Percentiles rank a stretch among this genome's conserved stretches.
Conservation (phyloP, 2,888 invertebrate species). For the Calliscelio sp. region DNA sequence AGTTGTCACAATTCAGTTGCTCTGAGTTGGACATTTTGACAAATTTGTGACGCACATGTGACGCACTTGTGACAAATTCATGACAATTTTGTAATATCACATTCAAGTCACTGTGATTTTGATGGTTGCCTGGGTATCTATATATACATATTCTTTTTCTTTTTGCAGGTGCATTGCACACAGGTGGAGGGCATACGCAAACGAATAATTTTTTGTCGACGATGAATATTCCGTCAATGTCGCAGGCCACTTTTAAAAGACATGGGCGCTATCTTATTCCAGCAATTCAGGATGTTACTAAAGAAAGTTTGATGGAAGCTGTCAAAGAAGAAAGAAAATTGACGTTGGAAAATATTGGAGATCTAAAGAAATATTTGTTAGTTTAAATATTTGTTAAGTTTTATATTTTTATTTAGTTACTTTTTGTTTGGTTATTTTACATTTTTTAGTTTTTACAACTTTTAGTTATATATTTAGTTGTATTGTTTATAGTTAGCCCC, state of each 20-base stretch:
- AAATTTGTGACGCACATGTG: too few relatives aligned
- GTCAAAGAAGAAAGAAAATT: conserved; percentile 14
- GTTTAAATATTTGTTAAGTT: too few relatives aligned
- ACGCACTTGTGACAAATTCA: too few relatives aligned
- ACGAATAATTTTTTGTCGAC: conserved; percentile 24
- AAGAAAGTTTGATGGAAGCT: conserved; percentile 22
- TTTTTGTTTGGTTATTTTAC: too few relatives aligned
- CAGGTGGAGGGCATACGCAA: conserved; percentile 28
- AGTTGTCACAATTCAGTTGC: too few relatives aligned
- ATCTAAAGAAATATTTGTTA: conserved; percentile 43
- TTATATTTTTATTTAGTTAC: not conserved
- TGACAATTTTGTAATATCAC: too few relatives aligned
- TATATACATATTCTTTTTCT: not conserved
- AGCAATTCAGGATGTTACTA: conserved; percentile 3
- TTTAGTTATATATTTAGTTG: too few relatives aligned
- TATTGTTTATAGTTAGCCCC: too few relatives aligned
- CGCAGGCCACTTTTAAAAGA: conserved; percentile 31
- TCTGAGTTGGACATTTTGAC: too few relatives aligned
- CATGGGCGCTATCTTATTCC: conserved; percentile 43
- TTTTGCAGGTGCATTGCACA: conserved; percentile 15
- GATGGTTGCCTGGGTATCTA: too few relatives aligned
- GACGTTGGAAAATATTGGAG: conserved; percentile 29
- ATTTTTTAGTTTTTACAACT: too few relatives aligned
- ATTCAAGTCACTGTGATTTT: too few relatives aligned
- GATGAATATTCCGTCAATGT: conserved; percentile 30